Evolutionary conservation across 2,113 vertebrate genomes (phyloP), one percentile per base, ranked within the genome.

Genomic region (Phylloscopus whistleri): DNA sequence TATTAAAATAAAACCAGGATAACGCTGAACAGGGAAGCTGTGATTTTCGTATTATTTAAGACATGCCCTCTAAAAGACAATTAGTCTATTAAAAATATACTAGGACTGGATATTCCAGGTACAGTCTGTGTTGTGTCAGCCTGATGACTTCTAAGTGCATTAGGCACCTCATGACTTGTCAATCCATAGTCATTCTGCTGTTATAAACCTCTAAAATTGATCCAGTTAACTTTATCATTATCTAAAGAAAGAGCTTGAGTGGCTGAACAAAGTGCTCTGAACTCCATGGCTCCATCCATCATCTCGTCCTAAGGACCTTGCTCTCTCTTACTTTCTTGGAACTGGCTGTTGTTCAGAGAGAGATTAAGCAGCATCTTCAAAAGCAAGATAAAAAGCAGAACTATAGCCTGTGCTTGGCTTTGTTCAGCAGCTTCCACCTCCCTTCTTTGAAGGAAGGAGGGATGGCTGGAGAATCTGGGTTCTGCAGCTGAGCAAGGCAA

Each of bases 331-430:
- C 79, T 93, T 80, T 93, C 94, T 95, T 93, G 84, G 76, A 97
- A 74, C 87, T 95, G 94, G 94, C 95, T 97, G 91, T 59, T 66
- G 92, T 96, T 96, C 96, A 97, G 96, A 52, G 95, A 79, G 67
- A 96, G 84, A 94, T 94, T 96, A 96, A 82, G 67, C 80, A 96
- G 81, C 43, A 59, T 93, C 80, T 94, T 95, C 93, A 96, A 94
- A 95, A 92, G 52, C 23, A 26, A 91, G 96, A 97, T 87, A 87
- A 94, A 96, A 93, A 94, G 74, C 91, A 95, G 93, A 91, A 53
- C 92, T 87, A 48, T 4, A 41, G 53, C 31, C 44, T 68, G 60
- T 67, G 75, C 73, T 89, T 81, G 69, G 51, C 84, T 94, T 94
- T 72, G 62, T 74, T 87, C 80, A 80, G 85, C 87, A 81, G 35